Conservation (phyloP, 2,113 vertebrate genomes). For the Aphelocoma coerulescens region DNA sequence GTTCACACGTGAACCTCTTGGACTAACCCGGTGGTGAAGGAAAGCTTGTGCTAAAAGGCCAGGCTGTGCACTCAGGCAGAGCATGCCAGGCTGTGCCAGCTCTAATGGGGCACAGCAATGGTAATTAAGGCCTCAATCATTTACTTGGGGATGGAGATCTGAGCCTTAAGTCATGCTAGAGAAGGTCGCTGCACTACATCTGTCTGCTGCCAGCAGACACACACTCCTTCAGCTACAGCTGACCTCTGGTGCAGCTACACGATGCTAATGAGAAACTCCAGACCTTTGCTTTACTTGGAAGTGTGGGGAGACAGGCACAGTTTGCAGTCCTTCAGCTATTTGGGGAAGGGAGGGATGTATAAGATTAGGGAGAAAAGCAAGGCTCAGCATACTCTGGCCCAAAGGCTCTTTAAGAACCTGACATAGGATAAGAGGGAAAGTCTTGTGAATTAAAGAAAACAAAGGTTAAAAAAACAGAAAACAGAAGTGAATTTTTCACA, state of each 20-base stretch:
- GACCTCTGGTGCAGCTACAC: neutral
- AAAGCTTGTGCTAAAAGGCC: neutral
- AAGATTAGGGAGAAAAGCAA: neutral
- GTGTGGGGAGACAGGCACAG: neutral
- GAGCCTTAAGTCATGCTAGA: neutral
- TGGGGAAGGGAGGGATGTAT: neutral
- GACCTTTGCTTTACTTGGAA: neutral
- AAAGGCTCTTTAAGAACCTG: neutral
- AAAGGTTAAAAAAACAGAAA: neutral
- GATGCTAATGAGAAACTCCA: neutral
- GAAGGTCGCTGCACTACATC: neutral
- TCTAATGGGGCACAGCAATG: accelerated
- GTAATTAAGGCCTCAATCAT: neutral
- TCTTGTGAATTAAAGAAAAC: neutral
- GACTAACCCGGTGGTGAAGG: accelerated
- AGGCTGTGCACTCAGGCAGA: neutral
- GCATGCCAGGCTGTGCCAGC: accelerated
- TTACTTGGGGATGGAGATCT: neutral
- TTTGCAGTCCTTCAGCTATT: neutral
- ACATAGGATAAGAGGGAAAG: neutral
- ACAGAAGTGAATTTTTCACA: neutral
- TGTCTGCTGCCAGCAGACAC: neutral
- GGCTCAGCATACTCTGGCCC: neutral
- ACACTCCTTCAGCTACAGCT: neutral
- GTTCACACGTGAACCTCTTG: neutral